Evolutionary conservation across 2,113 vertebrate species (phyloP).

Genomic region (Blennius ocellaris): DNA sequence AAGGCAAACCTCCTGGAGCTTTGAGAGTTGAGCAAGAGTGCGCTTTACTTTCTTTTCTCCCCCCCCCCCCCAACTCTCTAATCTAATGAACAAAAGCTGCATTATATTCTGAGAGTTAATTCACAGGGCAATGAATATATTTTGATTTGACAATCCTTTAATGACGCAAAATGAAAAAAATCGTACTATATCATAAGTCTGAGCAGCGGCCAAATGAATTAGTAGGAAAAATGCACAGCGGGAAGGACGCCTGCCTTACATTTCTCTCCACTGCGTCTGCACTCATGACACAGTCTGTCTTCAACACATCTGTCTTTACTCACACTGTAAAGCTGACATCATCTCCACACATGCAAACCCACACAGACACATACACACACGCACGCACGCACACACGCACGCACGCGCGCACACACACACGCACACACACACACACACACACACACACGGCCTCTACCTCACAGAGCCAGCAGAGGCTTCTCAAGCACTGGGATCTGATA

Average conservation of each 20-base stretch:
- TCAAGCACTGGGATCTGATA: constrained; percentile 32
- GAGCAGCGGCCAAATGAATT: neutral
- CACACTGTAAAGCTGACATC: constrained; percentile 69
- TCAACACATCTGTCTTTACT: constrained; percentile 76
- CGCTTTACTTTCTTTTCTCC: neutral
- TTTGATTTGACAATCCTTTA: neutral
- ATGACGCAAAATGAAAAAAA: constrained; percentile 11
- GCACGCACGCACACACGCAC: constrained; percentile 15
- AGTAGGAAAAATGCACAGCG: constrained; percentile 12
- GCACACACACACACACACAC: constrained; percentile 10
- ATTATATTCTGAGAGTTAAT: constrained; percentile 2
- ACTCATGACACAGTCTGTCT: constrained; percentile 44
- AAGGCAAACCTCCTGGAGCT: neutral
- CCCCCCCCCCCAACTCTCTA: neutral
- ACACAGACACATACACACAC: neutral
- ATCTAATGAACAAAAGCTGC: constrained; percentile 1
- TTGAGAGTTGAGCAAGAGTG: neutral
- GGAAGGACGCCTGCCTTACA: constrained; percentile 17
- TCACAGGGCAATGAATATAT: constrained; percentile 9
- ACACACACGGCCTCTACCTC: constrained; percentile 24
- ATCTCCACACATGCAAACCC: constrained; percentile 49
- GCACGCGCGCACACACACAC: constrained; percentile 14
- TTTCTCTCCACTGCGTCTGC: constrained; percentile 40
- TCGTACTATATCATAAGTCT: neutral
- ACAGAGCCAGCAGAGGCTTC: constrained; percentile 45